phyloP scores from a whole-genome alignment of 2,888 invertebrate genomes.

The Mayetiola destructor region DNA sequence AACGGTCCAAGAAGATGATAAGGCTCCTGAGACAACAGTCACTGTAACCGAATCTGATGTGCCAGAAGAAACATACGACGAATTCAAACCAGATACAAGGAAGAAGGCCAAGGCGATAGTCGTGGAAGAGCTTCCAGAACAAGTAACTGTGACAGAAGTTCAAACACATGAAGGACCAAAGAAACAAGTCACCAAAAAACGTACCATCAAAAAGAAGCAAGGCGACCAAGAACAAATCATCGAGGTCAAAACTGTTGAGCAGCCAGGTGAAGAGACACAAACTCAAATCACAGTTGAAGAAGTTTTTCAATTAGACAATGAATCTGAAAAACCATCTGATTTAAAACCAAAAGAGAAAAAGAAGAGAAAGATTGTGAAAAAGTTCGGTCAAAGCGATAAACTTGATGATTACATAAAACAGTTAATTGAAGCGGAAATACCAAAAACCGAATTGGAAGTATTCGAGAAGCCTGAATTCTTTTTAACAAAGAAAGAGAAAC shows the following conservation, averaged over 20 bases:
- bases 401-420: conserved; percentile 31
- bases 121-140: conserved; percentile 21
- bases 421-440: conserved; percentile 31
- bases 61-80: neutral
- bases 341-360: conserved; percentile 22
- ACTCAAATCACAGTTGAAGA: conserved; percentile 33
- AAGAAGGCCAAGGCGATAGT: conserved; percentile 15
- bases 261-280: conserved; percentile 33
- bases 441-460: conserved; percentile 35
- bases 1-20: conserved; percentile 27
- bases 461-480: conserved; percentile 28
- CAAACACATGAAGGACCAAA: neutral
- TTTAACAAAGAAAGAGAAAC: conserved; percentile 23
- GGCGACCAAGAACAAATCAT: neutral
- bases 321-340: conserved; percentile 20
- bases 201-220: conserved; percentile 26
- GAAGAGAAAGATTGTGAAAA: conserved; percentile 26
- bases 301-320: conserved; percentile 17
- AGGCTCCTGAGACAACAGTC: conserved; percentile 20
- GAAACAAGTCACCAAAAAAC: conserved; percentile 21
- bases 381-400: conserved; percentile 25
- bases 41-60: conserved; percentile 15
- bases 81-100: neutral
- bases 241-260: neutral
- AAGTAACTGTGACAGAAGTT: conserved; percentile 18